These are phyloP conservation scores for Harlomillsia oculata DNA, from an alignment of 1,140 invertebrate genomes.

Conservation along the genomic window DNA sequence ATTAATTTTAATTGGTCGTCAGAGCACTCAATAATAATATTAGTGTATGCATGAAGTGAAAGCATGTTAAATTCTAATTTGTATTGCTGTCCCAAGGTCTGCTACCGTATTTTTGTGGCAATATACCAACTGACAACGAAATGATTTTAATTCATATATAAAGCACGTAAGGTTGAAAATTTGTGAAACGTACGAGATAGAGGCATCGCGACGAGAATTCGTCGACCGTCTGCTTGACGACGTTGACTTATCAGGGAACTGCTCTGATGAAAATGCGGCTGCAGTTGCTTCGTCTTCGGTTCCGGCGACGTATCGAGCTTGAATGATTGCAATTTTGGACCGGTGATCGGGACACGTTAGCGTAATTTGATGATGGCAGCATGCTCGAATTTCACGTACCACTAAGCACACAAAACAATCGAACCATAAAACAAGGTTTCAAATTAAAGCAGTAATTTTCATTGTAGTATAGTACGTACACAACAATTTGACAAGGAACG, in stretches of 20 bases:
- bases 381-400: slow-evolving; percentile 31
- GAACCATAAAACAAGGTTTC: neutral
- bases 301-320: slow-evolving; percentile 29
- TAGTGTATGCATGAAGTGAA: too few species aligned
- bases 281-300: neutral
- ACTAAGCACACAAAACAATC: slow-evolving; percentile 15
- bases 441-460: neutral
- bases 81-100: too few species aligned
- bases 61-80: too few species aligned
- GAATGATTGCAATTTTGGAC: slow-evolving; percentile 30
- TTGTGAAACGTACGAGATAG: too few species aligned
- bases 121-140: too few species aligned
- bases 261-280: neutral
- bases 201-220: neutral
- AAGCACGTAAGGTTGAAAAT: too few species aligned
- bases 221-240: neutral
- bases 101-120: too few species aligned
- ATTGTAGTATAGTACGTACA: neutral
- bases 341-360: slow-evolving; percentile 21
- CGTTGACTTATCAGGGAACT: neutral
- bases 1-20: too few species aligned
- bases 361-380: slow-evolving; percentile 31
- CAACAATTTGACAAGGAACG: too few species aligned
- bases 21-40: too few species aligned
- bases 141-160: too few species aligned